Conservation (phyloP, 2,113 vertebrate genomes). For the Eulemur macaco region DNA sequence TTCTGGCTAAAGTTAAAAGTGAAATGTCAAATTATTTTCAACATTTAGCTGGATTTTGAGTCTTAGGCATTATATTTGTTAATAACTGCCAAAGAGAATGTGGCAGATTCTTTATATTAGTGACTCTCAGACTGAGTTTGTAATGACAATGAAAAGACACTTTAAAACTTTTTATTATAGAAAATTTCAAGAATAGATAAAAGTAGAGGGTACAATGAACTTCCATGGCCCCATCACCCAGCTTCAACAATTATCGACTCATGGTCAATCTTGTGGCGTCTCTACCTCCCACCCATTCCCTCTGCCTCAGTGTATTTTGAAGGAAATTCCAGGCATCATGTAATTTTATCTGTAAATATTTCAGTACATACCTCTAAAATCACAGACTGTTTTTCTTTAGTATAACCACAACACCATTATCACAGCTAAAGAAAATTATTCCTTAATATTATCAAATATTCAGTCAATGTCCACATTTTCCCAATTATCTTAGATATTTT, state of each 20-base stretch:
- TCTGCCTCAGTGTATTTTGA: background rate
- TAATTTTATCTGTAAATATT: slow-evolving; percentile 17
- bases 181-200: background rate
- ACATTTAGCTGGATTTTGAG: background rate
- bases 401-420: background rate
- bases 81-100: background rate
- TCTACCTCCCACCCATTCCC: background rate
- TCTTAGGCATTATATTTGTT: background rate
- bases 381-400: background rate
- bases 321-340: background rate
- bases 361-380: background rate
- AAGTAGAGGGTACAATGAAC: background rate
- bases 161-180: background rate
- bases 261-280: background rate
- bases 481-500: background rate
- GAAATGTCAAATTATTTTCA: slow-evolving; percentile 56
- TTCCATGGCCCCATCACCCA: background rate
- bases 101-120: background rate
- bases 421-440: background rate
- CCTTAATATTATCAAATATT: background rate
- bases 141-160: background rate
- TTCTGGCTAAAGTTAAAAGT: slow-evolving; percentile 52
- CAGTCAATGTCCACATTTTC: background rate
- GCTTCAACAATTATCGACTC: background rate
- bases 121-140: background rate